These are phyloP conservation scores for Odontomachus brunneus DNA, from an alignment of 1,140 invertebrate species.

Conservation along the genomic window DNA sequence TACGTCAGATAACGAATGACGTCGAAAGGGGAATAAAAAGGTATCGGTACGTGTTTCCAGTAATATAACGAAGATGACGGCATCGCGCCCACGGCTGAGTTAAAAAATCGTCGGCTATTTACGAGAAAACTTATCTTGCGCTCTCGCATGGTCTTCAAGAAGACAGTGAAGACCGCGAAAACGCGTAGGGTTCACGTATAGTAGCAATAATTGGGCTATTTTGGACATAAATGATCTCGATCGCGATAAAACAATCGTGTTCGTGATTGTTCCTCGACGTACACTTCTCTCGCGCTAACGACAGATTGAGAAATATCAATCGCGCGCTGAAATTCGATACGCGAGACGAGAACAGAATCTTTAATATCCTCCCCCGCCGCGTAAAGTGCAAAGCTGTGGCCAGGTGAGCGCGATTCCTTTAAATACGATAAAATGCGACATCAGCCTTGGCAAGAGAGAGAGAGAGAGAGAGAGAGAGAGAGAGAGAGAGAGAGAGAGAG, in stretches of 20 bases:
- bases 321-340: background rate
- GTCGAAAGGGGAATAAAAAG: constrained; percentile 18
- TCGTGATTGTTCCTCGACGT: no score
- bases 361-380: background rate
- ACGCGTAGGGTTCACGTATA: background rate
- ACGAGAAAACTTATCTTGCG: no score
- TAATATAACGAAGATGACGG: constrained; percentile 36
- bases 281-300: no score
- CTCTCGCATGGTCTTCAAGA: background rate
- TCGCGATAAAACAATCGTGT: no score
- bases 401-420: background rate
- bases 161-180: background rate
- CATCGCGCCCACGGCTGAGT: constrained; percentile 27
- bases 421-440: constrained; percentile 19
- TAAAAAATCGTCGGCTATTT: constrained; percentile 26
- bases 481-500: no score
- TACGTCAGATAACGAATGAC: constrained; percentile 35
- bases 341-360: background rate
- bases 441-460: no score
- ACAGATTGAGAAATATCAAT: no score
- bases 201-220: background rate
- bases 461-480: no score
- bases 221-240: no score
- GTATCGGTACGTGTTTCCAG: background rate
- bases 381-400: background rate